Evolutionary conservation across 2,888 invertebrate species (phyloP).

Genomic region (Cataglyphis altisquamis): DNA sequence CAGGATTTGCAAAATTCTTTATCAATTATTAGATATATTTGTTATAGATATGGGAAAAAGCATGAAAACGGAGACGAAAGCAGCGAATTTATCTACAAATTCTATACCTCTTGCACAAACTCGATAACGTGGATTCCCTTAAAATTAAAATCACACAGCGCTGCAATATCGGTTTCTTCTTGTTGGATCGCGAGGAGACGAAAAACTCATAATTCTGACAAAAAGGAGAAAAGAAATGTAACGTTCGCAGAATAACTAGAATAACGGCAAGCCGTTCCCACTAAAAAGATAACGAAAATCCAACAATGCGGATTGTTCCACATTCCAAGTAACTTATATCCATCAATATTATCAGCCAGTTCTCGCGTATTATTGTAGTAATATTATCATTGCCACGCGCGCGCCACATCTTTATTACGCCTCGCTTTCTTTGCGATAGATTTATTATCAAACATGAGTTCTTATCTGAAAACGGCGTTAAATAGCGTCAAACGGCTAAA

Average conservation of each 20-base stretch:
- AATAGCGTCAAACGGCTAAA: not conserved
- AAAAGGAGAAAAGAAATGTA: constrained; percentile 18
- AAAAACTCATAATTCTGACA: constrained; percentile 60
- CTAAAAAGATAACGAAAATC: constrained; percentile 23
- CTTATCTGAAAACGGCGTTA: constrained; percentile 31
- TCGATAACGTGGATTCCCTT: constrained; percentile 66
- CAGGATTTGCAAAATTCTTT: not conserved
- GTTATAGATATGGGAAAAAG: not conserved
- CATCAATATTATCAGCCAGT: constrained; percentile 13
- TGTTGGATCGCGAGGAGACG: constrained; percentile 48
- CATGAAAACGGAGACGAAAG: constrained; percentile 31
- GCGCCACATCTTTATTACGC: constrained; percentile 25
- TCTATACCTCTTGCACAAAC: constrained; percentile 60
- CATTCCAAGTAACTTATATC: constrained; percentile 41
- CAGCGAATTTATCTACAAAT: constrained; percentile 42
- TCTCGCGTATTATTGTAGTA: constrained; percentile 34
- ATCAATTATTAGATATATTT: constrained; percentile 15
- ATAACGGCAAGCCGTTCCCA: constrained; percentile 34
- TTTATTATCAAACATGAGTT: constrained; percentile 17
- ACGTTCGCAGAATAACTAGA: constrained; percentile 40
- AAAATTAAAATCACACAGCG: constrained; percentile 70
- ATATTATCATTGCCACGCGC: constrained; percentile 30
- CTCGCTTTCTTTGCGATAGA: not conserved
- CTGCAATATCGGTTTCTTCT: constrained; percentile 64
- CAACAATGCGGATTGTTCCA: constrained; percentile 15